These are phyloP conservation scores for Aldabrachelys gigantea DNA, from an alignment of 2,113 vertebrate species.

Conservation along the genomic window DNA sequence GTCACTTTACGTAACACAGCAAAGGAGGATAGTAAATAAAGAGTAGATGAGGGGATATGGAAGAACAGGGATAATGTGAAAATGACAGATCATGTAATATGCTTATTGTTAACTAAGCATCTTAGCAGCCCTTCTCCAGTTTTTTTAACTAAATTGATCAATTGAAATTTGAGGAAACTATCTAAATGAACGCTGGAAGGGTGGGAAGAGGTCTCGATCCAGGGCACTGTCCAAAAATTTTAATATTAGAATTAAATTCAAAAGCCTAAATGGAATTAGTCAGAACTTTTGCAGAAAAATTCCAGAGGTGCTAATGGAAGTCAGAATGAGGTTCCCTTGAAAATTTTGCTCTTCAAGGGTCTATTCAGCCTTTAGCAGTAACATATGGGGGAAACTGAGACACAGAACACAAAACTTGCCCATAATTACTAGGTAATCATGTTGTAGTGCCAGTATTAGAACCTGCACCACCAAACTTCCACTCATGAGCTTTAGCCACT, in stretches of 20 bases:
- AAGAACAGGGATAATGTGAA: slow-evolving; percentile 5
- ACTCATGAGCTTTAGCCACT: slow-evolving; percentile 11
- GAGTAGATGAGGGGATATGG: neutral
- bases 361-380: neutral
- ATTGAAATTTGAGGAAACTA: neutral
- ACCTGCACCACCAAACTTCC: neutral
- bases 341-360: neutral
- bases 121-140: neutral
- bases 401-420: neutral
- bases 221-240: neutral
- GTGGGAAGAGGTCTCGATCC: neutral
- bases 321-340: neutral
- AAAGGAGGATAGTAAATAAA: neutral
- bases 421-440: rapidly evolving
- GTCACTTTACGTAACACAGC: neutral
- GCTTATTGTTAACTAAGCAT: neutral
- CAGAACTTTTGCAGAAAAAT: neutral
- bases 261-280: rapidly evolving
- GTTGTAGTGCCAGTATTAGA: neutral
- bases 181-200: neutral
- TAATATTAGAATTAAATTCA: neutral
- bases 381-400: neutral
- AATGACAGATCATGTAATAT: slow-evolving; percentile 30
- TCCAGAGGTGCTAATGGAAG: neutral
- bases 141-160: neutral